These are phyloP conservation scores for Zophobas morio DNA, from an alignment of 1,140 invertebrate genomes.

Conservation along the genomic window DNA sequence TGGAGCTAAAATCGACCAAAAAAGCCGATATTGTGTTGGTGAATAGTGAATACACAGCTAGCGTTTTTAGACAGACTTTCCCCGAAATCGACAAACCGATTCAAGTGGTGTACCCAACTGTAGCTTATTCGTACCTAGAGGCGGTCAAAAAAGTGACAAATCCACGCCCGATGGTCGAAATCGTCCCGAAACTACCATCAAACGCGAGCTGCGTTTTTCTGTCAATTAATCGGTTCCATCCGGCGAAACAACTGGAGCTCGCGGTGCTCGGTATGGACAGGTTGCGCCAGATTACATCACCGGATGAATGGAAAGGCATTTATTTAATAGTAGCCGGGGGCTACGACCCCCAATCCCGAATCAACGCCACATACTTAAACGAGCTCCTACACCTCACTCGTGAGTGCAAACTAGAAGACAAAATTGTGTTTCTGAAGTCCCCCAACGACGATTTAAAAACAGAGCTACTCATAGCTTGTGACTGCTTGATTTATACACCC, in stretches of 20 bases:
- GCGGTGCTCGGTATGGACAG: slow-evolving; percentile 86
- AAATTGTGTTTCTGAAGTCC: slow-evolving; percentile 89
- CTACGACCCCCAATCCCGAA: slow-evolving; percentile 90
- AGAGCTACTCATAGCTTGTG: slow-evolving; percentile 81
- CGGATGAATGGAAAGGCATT: slow-evolving; percentile 75
- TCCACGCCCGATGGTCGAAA: slow-evolving; percentile 52
- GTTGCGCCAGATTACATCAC: slow-evolving; percentile 71
- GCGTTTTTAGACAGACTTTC: slow-evolving; percentile 90
- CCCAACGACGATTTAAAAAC: slow-evolving; percentile 90
- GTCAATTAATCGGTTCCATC: slow-evolving; percentile 97
- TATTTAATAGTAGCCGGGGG: slow-evolving; percentile 97
- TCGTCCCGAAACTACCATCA: slow-evolving; percentile 58
- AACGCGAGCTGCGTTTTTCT: slow-evolving; percentile 79
- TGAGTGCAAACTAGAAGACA: slow-evolving; percentile 78
- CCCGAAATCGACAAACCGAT: slow-evolving; percentile 75
- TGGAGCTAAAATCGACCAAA: slow-evolving; percentile 92
- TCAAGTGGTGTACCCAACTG: slow-evolving; percentile 94
- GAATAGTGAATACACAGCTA: slow-evolving; percentile 93
- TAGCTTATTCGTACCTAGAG: slow-evolving; percentile 68
- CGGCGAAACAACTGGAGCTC: slow-evolving; percentile 94
- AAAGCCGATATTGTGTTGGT: slow-evolving; percentile 92
- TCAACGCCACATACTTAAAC: slow-evolving; percentile 91
- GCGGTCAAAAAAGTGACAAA: slow-evolving; percentile 49
- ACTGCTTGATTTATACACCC: slow-evolving; percentile 94
- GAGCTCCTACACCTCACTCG: slow-evolving; percentile 81